Base-by-base conservation (phyloP, 2,113 vertebrate species). In the Pseudolaguvia tuberculata region DNA sequence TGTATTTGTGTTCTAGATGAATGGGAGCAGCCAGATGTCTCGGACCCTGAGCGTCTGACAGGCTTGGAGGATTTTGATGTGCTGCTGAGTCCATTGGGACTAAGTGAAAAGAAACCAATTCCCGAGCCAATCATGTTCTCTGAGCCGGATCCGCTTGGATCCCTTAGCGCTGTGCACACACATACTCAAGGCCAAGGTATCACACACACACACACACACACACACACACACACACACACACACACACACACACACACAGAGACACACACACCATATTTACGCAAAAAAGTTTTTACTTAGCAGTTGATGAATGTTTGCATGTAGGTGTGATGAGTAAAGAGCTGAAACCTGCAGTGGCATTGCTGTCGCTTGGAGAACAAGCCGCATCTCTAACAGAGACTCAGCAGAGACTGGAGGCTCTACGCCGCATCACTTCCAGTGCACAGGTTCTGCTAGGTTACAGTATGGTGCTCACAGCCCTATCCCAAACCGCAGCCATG, bases 361-460 rank as follows among this genome's bases (percentile, higher is more conserved):
- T 69, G 21, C 77, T 91, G 56, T 91, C 88, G 81, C 87, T 92
- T 0, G 92, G 91, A 27, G 89, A 93, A 81, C 92, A 93, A 85
- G 91, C 92, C 0, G 75, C 87, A 0, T 88, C 87, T 14, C 87
- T 93, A 67, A 84, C 85, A 47, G 89, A 93, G 75, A 83, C 87
- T 29, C 88, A 90, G 62, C 91, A 93, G 61, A 83, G 91, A 78
- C 78, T 93, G n/a, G 87, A 88, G 80, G 91, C 92, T 66, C 78
- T 93, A 35, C 87, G 86, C 62, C 82, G 91, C 68, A 86, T 93
- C 58, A 91, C 90, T 6, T 85, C 86, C 72, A 91, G 91, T 0
- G 88, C 91, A 5, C 91, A 91, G 87, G 90, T 92, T 53, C 84
- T 92, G 78, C 82, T 93, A n/a, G 91, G 90, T 3, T 92, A 92